Conservation (phyloP, 2,113 vertebrate genomes). For the Electrona antarctica region DNA sequence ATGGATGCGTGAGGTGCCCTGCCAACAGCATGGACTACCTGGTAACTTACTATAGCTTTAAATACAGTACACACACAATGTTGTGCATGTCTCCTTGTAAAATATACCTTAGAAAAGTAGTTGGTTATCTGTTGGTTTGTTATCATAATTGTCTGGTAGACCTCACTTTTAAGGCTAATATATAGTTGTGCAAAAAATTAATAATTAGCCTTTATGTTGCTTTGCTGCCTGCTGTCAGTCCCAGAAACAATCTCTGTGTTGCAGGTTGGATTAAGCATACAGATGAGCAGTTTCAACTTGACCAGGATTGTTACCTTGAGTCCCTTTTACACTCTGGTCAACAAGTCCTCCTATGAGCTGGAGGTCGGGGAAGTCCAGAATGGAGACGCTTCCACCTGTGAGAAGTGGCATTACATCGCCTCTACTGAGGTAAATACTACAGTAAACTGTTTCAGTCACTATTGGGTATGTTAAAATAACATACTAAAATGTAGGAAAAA, state of each 20-base stretch:
- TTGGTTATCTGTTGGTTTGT: not conserved
- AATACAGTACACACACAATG: too few species aligned
- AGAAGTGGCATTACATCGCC: constrained; percentile 89
- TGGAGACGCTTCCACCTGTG: constrained; percentile 68
- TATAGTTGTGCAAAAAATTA: too few species aligned
- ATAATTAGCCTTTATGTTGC: too few species aligned
- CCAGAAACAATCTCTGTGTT: not conserved
- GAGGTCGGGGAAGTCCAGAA: constrained; percentile 90
- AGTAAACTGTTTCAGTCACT: constrained; percentile 11
- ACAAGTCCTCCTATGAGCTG: constrained; percentile 90
- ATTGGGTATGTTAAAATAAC: too few species aligned
- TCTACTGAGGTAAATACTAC: constrained; percentile 82
- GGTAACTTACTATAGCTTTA: constrained; percentile 70
- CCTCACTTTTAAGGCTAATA: too few species aligned
- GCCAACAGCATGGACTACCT: constrained; percentile 87
- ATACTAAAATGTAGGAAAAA: too few species aligned
- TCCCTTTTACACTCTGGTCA: constrained; percentile 93
- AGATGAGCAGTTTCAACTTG: constrained; percentile 96
- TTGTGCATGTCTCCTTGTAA: too few species aligned
- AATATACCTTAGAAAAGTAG: too few species aligned
- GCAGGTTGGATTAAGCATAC: constrained; percentile 94
- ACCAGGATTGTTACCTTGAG: constrained; percentile 91
- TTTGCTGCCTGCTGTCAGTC: not conserved
- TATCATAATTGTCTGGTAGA: too few species aligned
- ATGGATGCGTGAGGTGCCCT: constrained; percentile 92